Evolutionary conservation across 2,888 invertebrate genomes (phyloP).

Genomic region (Oegoconia quadripuncta): DNA sequence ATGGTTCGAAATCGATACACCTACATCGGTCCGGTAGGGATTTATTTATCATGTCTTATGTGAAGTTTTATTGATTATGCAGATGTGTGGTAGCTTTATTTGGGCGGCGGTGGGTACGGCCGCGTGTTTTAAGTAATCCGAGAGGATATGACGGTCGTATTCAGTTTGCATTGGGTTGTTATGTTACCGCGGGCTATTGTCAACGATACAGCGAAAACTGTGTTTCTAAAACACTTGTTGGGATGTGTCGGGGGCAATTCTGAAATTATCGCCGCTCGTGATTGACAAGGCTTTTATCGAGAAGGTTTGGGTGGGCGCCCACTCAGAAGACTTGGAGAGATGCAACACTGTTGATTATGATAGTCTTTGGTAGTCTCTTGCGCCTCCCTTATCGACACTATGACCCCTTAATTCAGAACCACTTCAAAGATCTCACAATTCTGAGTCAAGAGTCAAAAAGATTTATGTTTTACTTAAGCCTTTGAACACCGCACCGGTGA

Average conservation of each 20-base stretch:
- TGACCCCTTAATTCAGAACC: no score
- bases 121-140: conserved; percentile 27
- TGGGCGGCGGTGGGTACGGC: conserved; percentile 5
- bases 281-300: no score
- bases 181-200: conserved; percentile 3
- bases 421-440: no score
- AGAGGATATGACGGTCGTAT: conserved; percentile 12
- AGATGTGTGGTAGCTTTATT: conserved; percentile 11
- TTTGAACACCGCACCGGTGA: no score
- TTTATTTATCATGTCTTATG: conserved; percentile 32
- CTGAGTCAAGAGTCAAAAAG: no score
- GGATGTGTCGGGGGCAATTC: not conserved
- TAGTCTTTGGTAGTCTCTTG: no score
- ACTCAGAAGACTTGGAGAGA: no score
- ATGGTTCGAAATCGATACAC: conserved; percentile 20
- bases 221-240: not conserved
- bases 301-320: no score
- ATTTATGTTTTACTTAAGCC: no score
- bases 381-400: no score
- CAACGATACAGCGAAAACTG: not conserved
- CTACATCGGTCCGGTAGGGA: conserved; percentile 16
- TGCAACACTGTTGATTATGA: no score
- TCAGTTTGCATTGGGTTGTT: conserved; percentile 1
- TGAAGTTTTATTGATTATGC: conserved; percentile 28
- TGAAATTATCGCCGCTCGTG: no score